A percentile compares a stretch with the other conserved stretches of the same genome.
Conservation (phyloP, 2,113 vertebrate genomes). For the Pheucticus melanocephalus region DNA sequence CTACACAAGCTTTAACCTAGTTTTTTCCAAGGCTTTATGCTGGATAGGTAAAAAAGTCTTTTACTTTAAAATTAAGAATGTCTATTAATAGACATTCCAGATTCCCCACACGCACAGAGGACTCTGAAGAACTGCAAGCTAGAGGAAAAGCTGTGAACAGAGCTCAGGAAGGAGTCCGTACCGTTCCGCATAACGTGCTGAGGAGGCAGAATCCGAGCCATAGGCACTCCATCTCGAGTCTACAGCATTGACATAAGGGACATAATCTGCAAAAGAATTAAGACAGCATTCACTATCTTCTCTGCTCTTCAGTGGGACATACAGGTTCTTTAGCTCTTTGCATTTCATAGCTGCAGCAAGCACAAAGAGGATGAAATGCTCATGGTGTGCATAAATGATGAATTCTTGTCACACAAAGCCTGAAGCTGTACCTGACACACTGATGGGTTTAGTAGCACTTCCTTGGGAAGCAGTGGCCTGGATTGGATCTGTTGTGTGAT, state of each 20-base stretch:
- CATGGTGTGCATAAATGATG: rapidly evolving
- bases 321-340: not conserved
- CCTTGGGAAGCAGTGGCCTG: constrained; percentile 94
- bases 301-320: not conserved
- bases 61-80: not conserved
- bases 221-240: constrained; percentile 92
- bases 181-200: constrained; percentile 86
- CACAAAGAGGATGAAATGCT: not conserved
- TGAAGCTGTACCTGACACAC: constrained; percentile 83
- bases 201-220: constrained; percentile 84
- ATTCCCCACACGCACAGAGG: not conserved
- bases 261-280: constrained; percentile 80
- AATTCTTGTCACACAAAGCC: not conserved
- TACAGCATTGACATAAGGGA: constrained; percentile 84
- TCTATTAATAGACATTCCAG: not conserved
- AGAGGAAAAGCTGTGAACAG: not conserved
- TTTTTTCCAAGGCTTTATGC: not conserved
- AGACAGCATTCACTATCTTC: not conserved
- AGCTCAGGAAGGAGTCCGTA: constrained; percentile 34
- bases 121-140: not conserved
- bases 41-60: not conserved
- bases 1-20: not conserved
- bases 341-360: not conserved
- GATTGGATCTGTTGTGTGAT: constrained; percentile 91
- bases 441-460: constrained; percentile 89